Evolutionary conservation across 2,888 invertebrate genomes (phyloP).

Genomic region (Chouioia cunea): DNA sequence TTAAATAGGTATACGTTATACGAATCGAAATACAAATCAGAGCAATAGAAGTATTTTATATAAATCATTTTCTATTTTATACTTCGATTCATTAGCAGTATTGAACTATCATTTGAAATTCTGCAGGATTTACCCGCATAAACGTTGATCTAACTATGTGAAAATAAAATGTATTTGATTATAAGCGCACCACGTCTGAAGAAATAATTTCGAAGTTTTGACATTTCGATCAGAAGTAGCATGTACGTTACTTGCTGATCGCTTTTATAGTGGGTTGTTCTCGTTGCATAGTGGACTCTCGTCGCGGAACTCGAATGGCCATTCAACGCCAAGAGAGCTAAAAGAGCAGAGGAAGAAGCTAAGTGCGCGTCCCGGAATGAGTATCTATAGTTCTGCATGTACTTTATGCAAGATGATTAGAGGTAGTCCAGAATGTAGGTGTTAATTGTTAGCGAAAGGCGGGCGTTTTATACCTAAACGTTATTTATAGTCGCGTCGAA

Average conservation of each 20-base stretch:
- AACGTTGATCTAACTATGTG: too few species aligned
- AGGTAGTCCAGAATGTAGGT: slow-evolving; percentile 32
- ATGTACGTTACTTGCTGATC: slow-evolving; percentile 52
- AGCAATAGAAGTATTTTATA: too few species aligned
- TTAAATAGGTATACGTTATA: too few species aligned
- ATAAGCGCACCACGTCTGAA: slow-evolving; percentile 37
- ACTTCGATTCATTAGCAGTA: too few species aligned
- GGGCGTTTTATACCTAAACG: neutral
- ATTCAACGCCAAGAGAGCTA: neutral
- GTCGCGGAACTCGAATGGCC: slow-evolving; percentile 17
- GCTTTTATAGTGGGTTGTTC: slow-evolving; percentile 47
- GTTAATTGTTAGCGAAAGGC: neutral
- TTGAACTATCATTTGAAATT: too few species aligned
- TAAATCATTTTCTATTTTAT: too few species aligned
- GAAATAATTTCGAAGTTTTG: slow-evolving; percentile 60
- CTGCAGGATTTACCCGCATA: too few species aligned
- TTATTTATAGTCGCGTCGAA: slow-evolving; percentile 18
- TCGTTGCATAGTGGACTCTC: slow-evolving; percentile 34
- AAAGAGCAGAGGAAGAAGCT: slow-evolving; percentile 41
- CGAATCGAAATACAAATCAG: too few species aligned
- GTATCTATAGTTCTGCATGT: slow-evolving; percentile 40
- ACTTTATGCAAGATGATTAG: slow-evolving; percentile 36
- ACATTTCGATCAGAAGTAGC: slow-evolving; percentile 62
- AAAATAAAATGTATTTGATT: too few species aligned
- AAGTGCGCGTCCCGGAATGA: slow-evolving; percentile 45